Percentiles rank a stretch among this genome's conserved stretches.
These are phyloP conservation scores for Caenorhabditis sp. DNA, from an alignment of 2,888 invertebrate species.

Conservation along the genomic window DNA sequence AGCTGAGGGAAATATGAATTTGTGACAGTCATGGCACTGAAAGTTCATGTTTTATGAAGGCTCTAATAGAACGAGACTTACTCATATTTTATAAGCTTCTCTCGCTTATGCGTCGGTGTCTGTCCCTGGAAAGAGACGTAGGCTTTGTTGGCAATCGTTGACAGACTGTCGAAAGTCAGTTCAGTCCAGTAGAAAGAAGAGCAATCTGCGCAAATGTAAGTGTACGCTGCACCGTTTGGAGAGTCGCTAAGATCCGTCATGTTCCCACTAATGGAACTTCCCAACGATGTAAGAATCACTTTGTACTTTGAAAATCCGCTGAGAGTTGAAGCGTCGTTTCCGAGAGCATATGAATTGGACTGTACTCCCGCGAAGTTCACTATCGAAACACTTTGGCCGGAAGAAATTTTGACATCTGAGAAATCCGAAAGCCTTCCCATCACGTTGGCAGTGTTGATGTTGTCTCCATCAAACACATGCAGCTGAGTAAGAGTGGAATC, in stretches of 20 bases:
- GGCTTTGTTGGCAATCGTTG: constrained; percentile 2
- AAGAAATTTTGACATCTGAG: not conserved
- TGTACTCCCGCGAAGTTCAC: constrained; percentile 20
- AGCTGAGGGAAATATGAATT: too few relatives aligned
- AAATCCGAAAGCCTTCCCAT: constrained; percentile 28
- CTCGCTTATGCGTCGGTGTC: constrained; percentile 48
- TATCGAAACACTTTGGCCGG: constrained; percentile 3
- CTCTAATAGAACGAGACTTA: too few relatives aligned
- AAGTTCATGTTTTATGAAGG: too few relatives aligned
- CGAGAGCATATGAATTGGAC: constrained; percentile 8
- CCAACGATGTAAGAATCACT: not conserved
- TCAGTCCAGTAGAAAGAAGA: constrained; percentile 15
- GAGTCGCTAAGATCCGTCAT: not conserved
- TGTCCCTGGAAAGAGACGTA: constrained; percentile 34
- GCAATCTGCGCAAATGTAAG: constrained; percentile 52
- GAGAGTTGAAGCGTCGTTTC: constrained; percentile 36
- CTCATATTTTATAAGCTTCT: constrained; percentile 32
- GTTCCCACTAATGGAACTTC: not conserved
- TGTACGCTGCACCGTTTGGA: not conserved
- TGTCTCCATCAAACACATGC: constrained; percentile 44
- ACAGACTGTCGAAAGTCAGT: constrained; percentile 13
- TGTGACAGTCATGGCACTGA: too few relatives aligned
- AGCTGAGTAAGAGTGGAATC: too few relatives aligned
- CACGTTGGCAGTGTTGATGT: constrained; percentile 35
- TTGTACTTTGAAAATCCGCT: not conserved